Conservation (phyloP, 2,797 vertebrate species). For the Acrossocheilus wenchowensis region DNA sequence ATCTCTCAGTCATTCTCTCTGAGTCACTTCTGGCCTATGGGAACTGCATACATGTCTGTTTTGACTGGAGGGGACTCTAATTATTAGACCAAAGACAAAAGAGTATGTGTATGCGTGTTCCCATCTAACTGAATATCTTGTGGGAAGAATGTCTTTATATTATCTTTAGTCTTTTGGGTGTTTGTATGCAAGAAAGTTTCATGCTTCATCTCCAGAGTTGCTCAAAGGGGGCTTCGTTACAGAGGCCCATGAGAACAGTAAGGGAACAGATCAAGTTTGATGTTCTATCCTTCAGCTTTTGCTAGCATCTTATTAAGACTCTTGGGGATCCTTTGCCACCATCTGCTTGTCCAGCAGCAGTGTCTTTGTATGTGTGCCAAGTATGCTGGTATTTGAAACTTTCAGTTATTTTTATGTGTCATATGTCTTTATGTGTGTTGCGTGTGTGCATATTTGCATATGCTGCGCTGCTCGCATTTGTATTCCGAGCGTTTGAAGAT, state of each 20-base stretch:
- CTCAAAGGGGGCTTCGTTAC: neutral
- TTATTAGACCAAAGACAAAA: slow-evolving; percentile 40
- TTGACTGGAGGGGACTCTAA: slow-evolving; percentile 34
- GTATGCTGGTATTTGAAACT: slow-evolving; percentile 28
- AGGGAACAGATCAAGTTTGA: slow-evolving; percentile 36
- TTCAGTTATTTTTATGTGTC: slow-evolving; percentile 37
- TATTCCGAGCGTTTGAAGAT: neutral
- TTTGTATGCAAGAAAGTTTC: slow-evolving; percentile 23
- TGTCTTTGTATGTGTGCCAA: slow-evolving; percentile 43
- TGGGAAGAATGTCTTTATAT: slow-evolving; percentile 23
- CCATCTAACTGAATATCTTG: slow-evolving; percentile 16
- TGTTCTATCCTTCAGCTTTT: slow-evolving; percentile 26
- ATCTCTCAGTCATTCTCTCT: slow-evolving; percentile 30
- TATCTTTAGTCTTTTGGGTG: slow-evolving; percentile 34
- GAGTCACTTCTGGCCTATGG: slow-evolving; percentile 31
- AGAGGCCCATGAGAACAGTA: slow-evolving; percentile 28
- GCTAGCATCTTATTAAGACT: slow-evolving; percentile 46
- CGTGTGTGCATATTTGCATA: slow-evolving; percentile 9
- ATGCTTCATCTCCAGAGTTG: neutral
- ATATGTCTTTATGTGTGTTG: slow-evolving; percentile 22
- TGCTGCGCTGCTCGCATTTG: neutral
- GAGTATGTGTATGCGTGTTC: neutral
- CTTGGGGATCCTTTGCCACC: slow-evolving; percentile 33
- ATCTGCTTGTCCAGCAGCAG: slow-evolving; percentile 43
- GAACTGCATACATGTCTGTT: slow-evolving; percentile 26